Evolutionary conservation across 1,140 invertebrate genomes (phyloP).

Genomic region (Bradysia coprophila): DNA sequence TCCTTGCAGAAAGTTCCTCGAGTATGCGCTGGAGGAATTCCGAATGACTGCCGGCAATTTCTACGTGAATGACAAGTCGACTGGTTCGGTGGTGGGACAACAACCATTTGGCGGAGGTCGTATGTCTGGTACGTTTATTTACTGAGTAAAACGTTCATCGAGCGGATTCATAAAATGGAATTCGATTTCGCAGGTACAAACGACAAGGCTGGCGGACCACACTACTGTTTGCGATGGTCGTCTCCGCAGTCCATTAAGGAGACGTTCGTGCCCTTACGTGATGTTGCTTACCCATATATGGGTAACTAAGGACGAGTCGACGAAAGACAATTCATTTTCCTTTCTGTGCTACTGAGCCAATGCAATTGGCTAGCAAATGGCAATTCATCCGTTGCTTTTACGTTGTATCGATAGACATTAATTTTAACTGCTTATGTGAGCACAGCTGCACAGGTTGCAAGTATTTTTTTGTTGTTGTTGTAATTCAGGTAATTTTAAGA

Average conservation of each 20-base stretch:
- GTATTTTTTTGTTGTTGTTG: too few species aligned
- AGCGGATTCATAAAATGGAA: slow-evolving; percentile 1
- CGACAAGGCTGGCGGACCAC: slow-evolving; percentile 98
- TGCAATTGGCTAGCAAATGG: too few species aligned
- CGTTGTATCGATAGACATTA: too few species aligned
- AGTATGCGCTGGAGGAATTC: slow-evolving; percentile 52
- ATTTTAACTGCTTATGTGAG: too few species aligned
- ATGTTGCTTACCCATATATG: slow-evolving; percentile 91
- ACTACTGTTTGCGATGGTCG: slow-evolving; percentile 84
- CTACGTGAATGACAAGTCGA: slow-evolving; percentile 98
- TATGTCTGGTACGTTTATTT: slow-evolving; percentile 47
- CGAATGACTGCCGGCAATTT: slow-evolving; percentile 89
- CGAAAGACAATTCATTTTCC: too few species aligned
- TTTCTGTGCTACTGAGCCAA: too few species aligned
- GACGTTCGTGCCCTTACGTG: slow-evolving; percentile 68
- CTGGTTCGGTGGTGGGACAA: slow-evolving; percentile 94
- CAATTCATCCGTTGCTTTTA: too few species aligned
- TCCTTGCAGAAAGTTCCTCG: slow-evolving; percentile 37
- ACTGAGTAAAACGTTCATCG: slow-evolving; percentile 1
- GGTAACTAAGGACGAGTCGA: slow-evolving; percentile 9
- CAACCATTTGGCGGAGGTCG: slow-evolving; percentile 96
- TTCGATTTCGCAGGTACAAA: slow-evolving; percentile 50
- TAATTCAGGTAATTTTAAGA: too few species aligned
- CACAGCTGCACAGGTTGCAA: too few species aligned
- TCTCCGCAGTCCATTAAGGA: slow-evolving; percentile 91